Evolutionary conservation across 2,888 invertebrate species (phyloP), one percentile per base, ranked within the genome.

Genomic region (Drosophila trichaetosa): DNA sequence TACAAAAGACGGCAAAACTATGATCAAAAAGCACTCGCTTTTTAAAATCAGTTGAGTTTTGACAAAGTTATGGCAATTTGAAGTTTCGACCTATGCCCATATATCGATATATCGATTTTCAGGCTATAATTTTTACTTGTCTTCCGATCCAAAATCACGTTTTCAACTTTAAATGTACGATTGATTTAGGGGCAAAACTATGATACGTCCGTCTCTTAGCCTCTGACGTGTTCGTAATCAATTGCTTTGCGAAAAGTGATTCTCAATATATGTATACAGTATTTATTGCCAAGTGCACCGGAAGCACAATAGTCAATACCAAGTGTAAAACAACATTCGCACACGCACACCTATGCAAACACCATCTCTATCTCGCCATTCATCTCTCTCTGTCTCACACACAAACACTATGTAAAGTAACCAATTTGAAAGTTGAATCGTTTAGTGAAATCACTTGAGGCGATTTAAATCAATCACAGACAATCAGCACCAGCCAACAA

Each of bases 391-490:
- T 11, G 27, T 18, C 52, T 7, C 29, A 42, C 63, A 54, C 46
- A 57, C 63, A 40, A 49, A 69, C 69, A 72, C 77, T 82, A 84
- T 87, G 81, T 81, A 82, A 87, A 85, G 85, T 87, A 87, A 87
- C 83, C 87, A 87, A 80, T 87, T 89, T 83, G 51, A 67, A 75
- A 82, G 86, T 74, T 78, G 82, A 89, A 87, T 82, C 87, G 87
- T 87, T 87, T 87, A 87, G 87, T 82, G 69, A 83, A 87, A 87
- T 87, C 89, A 87, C 87, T 87, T 80, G 86, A 89, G 87, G 89
- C 87, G 87, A 89, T 87, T 89, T 85, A 89, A 89, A 87, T 87
- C 89, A 89, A 87, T 87, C 89, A 87, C 89, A 87, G 87, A 87
- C 85, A 89, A 87, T 89, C 84, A 83, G 73, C 83, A 64, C 69